phyloP scores from a whole-genome alignment of 1,140 invertebrate genomes.

The Penaeus vannamei region DNA sequence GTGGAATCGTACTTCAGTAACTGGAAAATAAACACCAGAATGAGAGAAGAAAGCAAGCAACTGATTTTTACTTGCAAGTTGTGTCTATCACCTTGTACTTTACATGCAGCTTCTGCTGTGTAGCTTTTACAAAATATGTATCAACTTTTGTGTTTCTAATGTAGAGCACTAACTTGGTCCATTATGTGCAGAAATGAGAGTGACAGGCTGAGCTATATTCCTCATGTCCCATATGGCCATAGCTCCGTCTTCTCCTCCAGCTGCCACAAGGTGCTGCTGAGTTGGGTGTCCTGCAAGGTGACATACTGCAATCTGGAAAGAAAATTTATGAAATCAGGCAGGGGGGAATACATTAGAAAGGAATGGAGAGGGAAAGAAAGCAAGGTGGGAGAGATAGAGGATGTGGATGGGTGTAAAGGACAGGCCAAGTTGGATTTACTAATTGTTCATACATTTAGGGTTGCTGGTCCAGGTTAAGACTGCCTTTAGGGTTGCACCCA shows the following conservation, averaged over 20 bases:
- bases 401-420: too few relatives aligned
- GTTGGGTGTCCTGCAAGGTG: slow-evolving; percentile 86
- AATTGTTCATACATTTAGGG: too few relatives aligned
- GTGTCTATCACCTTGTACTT: background rate
- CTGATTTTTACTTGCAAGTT: background rate
- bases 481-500: too few relatives aligned
- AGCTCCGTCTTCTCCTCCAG: slow-evolving; percentile 86
- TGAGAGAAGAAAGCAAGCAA: background rate
- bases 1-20: slow-evolving; percentile 88
- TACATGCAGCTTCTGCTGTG: background rate
- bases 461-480: too few relatives aligned
- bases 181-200: slow-evolving; percentile 83
- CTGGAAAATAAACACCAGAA: slow-evolving; percentile 69
- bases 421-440: too few relatives aligned
- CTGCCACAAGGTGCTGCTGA: slow-evolving; percentile 85
- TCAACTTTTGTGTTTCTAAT: background rate
- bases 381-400: too few relatives aligned
- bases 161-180: slow-evolving; percentile 75
- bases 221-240: slow-evolving; percentile 91
- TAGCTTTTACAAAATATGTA: background rate
- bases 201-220: slow-evolving; percentile 84
- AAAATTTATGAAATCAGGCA: background rate
- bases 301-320: slow-evolving; percentile 77
- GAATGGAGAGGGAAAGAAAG: too few relatives aligned
- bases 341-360: too few relatives aligned